These are phyloP conservation scores for Lasius fuliginosus DNA, from an alignment of 2,888 invertebrate species.

Conservation along the genomic window DNA sequence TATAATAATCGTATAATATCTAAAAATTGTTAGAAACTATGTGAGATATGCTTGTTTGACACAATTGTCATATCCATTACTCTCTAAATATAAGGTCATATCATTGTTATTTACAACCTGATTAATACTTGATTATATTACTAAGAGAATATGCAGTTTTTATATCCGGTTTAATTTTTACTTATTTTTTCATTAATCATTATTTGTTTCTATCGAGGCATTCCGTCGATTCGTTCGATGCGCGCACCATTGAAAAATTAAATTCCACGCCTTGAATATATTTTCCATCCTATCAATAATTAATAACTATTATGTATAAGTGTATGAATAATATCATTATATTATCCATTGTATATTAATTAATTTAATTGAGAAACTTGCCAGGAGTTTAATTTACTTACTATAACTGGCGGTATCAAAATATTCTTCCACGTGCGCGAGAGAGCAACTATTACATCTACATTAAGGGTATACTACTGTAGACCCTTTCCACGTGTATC, in stretches of 20 bases:
- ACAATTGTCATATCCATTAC: neutral
- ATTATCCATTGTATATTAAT: conserved; percentile 17
- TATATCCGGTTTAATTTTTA: neutral
- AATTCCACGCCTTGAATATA: conserved; percentile 7
- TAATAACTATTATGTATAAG: neutral
- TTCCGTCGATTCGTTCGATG: neutral
- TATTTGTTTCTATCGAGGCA: neutral
- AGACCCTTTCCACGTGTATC: conserved; percentile 35
- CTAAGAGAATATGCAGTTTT: neutral
- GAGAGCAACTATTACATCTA: conserved; percentile 16
- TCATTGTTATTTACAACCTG: neutral
- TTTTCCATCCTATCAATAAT: neutral
- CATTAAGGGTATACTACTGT: neutral
- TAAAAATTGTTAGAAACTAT: neutral
- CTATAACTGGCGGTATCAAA: neutral
- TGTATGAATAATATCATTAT: conserved; percentile 4
- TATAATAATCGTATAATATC: neutral
- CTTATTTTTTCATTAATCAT: neutral
- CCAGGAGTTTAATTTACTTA: neutral
- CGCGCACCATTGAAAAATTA: neutral
- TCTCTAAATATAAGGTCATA: neutral
- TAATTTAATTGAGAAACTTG: conserved; percentile 23
- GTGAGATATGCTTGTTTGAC: neutral
- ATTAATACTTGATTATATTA: conserved; percentile 3
- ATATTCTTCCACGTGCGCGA: conserved; percentile 23